Base-by-base conservation (phyloP, 2,888 invertebrate genomes). In the Lacanobia oleracea region DNA sequence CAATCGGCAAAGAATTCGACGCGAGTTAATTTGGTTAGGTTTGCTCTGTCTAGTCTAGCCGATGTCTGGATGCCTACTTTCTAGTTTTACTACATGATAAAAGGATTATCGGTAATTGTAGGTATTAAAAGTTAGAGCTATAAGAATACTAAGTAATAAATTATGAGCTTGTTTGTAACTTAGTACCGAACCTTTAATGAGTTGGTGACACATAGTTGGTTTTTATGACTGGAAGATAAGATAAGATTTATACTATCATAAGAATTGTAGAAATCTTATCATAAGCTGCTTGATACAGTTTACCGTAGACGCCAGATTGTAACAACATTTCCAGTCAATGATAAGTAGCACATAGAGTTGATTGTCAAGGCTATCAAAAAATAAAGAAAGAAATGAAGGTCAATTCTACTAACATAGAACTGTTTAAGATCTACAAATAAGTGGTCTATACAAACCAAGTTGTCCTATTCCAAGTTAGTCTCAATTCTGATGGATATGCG, bases 401-500 rank as follows among this genome's bases (percentile, higher is more conserved):
- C 33, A 45, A n/a, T 4, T 0, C 21, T 18, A n/a, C 40, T 18
- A 21, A 51, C 21, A 33, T 10, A 33, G n/a, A 33, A 56, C 18
- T 21, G n/a, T 60, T 10, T 48, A 14, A 23, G 50, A 33, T 61
- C 12, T 18, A 45, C 63, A 67, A 63, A 56, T 61, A 72, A 62
- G 40, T 54, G 37, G 33, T 61, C 48, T 56, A 56, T 57, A 59
- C 40, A 50, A 62, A 70, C 51, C 33, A 40, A 80, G 61, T 67
- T 62, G 27, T 48, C 76, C 10, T 76, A 72, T 73, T 83, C 33
- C 23, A 54, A 50, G 33, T 23, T 2, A 50, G 69, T 72, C 51
- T 85, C 77, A 79, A 81, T 85, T 80, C 70, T 54, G 37, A 69
- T 83, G 63, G 65, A 81, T 81, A 80, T 67, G 68, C 67, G 66